Evolutionary conservation across 2,797 vertebrate genomes (phyloP).

Genomic region (Characodon lateralis): DNA sequence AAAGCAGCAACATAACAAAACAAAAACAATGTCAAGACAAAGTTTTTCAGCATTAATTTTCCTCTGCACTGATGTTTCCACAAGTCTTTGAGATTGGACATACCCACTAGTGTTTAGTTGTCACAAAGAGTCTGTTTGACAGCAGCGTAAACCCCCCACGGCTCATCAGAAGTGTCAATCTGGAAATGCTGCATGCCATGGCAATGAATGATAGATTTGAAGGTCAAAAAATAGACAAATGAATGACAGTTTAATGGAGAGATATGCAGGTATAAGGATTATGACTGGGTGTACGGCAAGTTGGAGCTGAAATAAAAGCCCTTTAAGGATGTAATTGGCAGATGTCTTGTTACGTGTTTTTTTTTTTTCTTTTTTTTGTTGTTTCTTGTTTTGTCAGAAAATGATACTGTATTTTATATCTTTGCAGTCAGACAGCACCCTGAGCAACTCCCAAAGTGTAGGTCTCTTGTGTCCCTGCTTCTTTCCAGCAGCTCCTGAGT

Average conservation of each 20-base stretch:
- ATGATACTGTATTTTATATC: conserved; percentile 1
- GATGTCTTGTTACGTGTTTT: conserved; percentile 26
- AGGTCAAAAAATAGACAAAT: conserved; percentile 75
- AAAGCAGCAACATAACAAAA: conserved; percentile 7
- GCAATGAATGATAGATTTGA: conserved; percentile 58
- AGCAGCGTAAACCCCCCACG: conserved; percentile 42
- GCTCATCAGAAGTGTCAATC: conserved; percentile 70
- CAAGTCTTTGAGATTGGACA: conserved; percentile 55
- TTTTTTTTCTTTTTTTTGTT: not conserved
- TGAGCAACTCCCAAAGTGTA: conserved; percentile 42
- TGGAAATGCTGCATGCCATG: conserved; percentile 49
- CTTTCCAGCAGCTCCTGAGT: conserved; percentile 23
- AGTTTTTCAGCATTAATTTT: conserved; percentile 16
- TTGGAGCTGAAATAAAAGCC: conserved; percentile 11
- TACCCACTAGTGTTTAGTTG: conserved; percentile 70
- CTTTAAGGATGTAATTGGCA: conserved; percentile 32
- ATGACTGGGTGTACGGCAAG: conserved; percentile 28
- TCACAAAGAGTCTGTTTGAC: conserved; percentile 75
- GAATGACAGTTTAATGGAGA: conserved; percentile 55
- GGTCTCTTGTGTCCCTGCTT: conserved; percentile 25
- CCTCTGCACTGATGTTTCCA: conserved; percentile 28
- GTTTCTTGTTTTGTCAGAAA: conserved; percentile 7
- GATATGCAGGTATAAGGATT: conserved; percentile 41
- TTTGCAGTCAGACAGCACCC: conserved; percentile 27
- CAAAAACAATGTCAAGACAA: conserved; percentile 6